A percentile compares a stretch with the other conserved stretches of the same genome.
Conservation (phyloP, 2,888 invertebrate species). For the Idaea biselata region DNA sequence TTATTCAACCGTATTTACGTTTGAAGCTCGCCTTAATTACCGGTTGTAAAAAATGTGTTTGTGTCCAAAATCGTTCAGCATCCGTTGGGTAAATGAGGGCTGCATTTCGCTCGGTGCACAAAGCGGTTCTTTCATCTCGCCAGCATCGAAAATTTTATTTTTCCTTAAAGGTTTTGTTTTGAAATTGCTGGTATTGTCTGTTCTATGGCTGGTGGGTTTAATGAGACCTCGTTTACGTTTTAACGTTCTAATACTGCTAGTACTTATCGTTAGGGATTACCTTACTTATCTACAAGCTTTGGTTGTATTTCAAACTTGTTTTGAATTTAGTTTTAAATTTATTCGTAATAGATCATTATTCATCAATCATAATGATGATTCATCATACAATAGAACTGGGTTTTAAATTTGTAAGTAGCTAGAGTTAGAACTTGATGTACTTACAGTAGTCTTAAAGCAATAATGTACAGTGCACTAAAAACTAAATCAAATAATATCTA, state of each 20-base stretch:
- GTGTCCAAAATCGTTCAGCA: slow-evolving; percentile 45
- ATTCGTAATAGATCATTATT: too few relatives aligned
- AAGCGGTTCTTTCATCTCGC: slow-evolving; percentile 42
- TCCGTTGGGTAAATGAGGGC: slow-evolving; percentile 45
- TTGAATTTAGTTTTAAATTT: not conserved
- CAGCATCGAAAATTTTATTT: slow-evolving; percentile 37
- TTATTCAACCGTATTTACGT: slow-evolving; percentile 38
- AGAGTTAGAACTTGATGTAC: too few relatives aligned
- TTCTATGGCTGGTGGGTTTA: slow-evolving; percentile 27
- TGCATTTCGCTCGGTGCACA: slow-evolving; percentile 39
- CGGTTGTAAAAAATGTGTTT: slow-evolving; percentile 56
- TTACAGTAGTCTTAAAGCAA: too few relatives aligned
- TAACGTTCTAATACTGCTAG: slow-evolving; percentile 6
- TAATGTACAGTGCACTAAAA: too few relatives aligned
- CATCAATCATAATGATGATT: not conserved
- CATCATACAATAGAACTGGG: too few relatives aligned
- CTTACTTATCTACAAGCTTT: not conserved
- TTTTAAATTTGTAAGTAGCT: too few relatives aligned
- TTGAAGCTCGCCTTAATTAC: slow-evolving; percentile 49
- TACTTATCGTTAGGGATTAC: not conserved
- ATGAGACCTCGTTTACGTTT: slow-evolving; percentile 33
- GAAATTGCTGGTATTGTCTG: slow-evolving; percentile 26
- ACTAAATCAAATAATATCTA: too few relatives aligned
- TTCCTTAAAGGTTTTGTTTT: slow-evolving; percentile 38
- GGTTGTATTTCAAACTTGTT: not conserved